Percentiles rank a stretch among this genome's conserved stretches.
Conservation (phyloP, 2,888 invertebrate species). For the Choreutis nemorana region DNA sequence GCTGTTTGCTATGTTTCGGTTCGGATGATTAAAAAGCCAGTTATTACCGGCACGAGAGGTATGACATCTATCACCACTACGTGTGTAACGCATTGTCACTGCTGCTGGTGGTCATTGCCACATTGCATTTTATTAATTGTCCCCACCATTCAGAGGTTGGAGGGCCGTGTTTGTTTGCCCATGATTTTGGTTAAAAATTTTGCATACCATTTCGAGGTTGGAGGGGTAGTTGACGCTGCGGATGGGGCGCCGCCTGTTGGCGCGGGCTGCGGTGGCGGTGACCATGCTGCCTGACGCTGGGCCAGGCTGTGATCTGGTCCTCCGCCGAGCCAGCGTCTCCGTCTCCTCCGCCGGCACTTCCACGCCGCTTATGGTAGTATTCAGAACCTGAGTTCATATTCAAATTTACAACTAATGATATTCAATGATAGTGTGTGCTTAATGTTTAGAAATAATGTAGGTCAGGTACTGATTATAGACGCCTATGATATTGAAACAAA, state of each 20-base stretch:
- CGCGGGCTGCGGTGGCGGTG: slow-evolving; percentile 41
- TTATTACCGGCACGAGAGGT: not conserved
- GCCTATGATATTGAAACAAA: too few species aligned
- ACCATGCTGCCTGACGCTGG: slow-evolving; percentile 32
- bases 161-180: not conserved
- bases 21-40: too few species aligned
- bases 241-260: slow-evolving; percentile 32
- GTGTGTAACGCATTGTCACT: not conserved
- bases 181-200: slow-evolving; percentile 1
- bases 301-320: slow-evolving; percentile 51
- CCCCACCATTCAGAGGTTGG: not conserved
- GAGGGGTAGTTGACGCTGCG: slow-evolving; percentile 43
- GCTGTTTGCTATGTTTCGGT: too few species aligned
- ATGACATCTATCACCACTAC: not conserved
- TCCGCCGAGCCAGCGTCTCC: slow-evolving; percentile 23
- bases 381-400: slow-evolving; percentile 38
- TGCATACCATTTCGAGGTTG: slow-evolving; percentile 29
- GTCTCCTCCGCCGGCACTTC: too few species aligned
- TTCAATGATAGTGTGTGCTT: too few species aligned
- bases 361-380: slow-evolving; percentile 24
- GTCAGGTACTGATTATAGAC: too few species aligned
- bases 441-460: too few species aligned
- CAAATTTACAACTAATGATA: too few species aligned
- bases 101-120: too few species aligned
- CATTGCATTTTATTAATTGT: too few species aligned